phyloP scores from a whole-genome alignment of 2,113 vertebrate species.

The Sinocyclocheilus anophthalmus region DNA sequence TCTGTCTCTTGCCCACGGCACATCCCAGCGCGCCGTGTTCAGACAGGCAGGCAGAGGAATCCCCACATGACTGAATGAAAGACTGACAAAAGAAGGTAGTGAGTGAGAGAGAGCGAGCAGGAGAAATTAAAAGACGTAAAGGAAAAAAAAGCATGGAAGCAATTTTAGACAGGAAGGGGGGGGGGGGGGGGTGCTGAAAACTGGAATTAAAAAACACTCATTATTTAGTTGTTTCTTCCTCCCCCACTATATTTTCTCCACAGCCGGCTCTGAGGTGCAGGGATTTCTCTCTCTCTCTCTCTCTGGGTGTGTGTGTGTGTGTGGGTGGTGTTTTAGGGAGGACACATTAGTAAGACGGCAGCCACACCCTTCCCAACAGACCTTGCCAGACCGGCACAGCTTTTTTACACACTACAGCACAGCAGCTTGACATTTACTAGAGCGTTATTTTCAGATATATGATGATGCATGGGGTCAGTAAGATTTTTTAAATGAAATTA shows the following conservation, averaged over 20 bases:
- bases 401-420: conserved; percentile 10
- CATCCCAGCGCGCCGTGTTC: conserved; percentile 65
- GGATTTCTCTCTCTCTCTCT: too few relatives aligned
- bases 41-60: conserved; percentile 74
- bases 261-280: conserved; percentile 58
- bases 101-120: conserved; percentile 35
- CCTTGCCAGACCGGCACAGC: conserved; percentile 37
- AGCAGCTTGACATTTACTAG: neutral
- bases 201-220: conserved; percentile 73
- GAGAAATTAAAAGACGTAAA: conserved; percentile 24
- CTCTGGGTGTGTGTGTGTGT: conserved; percentile 1
- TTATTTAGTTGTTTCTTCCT: conserved; percentile 69
- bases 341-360: conserved; percentile 49
- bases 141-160: conserved; percentile 63
- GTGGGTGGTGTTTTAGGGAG: conserved; percentile 40
- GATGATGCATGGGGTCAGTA: neutral
- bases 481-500: neutral
- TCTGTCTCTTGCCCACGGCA: conserved; percentile 58
- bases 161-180: conserved; percentile 72
- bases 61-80: conserved; percentile 51
- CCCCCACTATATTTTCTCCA: conserved; percentile 55
- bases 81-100: conserved; percentile 43
- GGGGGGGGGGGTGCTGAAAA: conserved; percentile 60
- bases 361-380: conserved; percentile 54
- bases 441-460: neutral